These are phyloP conservation scores for Bradypodion pumilum DNA, from an alignment of 2,797 vertebrate species.

Conservation along the genomic window DNA sequence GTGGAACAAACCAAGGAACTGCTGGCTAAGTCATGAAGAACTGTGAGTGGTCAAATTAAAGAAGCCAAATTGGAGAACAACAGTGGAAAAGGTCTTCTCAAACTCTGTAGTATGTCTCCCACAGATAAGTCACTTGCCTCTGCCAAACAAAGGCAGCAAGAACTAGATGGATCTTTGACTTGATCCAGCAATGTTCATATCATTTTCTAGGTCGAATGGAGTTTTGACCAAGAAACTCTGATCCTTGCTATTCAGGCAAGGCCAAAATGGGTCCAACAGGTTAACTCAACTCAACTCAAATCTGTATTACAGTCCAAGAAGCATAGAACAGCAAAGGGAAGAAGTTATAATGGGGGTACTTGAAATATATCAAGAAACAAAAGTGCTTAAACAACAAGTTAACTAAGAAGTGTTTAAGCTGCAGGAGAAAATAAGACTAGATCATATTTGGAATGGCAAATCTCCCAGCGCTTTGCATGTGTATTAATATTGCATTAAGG, in stretches of 20 bases:
- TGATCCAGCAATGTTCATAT: background rate
- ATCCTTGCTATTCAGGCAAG: slow-evolving; percentile 37
- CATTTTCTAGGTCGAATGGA: slow-evolving; percentile 11
- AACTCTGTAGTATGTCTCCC: background rate
- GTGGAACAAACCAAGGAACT: slow-evolving; percentile 39
- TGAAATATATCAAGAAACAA: no score
- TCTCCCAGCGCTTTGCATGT: slow-evolving; percentile 15
- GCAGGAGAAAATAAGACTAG: background rate
- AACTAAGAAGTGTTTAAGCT: slow-evolving; percentile 34
- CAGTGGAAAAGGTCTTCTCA: background rate
- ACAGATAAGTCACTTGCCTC: background rate
- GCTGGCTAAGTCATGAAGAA: slow-evolving; percentile 51
- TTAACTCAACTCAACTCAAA: no score
- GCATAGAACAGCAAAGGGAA: no score
- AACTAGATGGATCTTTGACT: background rate
- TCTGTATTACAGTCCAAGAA: no score
- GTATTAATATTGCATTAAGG: slow-evolving; percentile 16
- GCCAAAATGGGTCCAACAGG: slow-evolving; percentile 51
- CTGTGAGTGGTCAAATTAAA: slow-evolving; percentile 42
- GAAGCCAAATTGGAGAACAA: background rate
- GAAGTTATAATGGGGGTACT: no score
- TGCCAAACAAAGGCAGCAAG: background rate
- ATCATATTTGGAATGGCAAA: background rate
- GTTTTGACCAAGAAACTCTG: slow-evolving; percentile 38
- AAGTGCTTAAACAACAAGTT: no score